Conservation (phyloP, 2,888 invertebrate genomes). For the Drymonia ruficornis region DNA sequence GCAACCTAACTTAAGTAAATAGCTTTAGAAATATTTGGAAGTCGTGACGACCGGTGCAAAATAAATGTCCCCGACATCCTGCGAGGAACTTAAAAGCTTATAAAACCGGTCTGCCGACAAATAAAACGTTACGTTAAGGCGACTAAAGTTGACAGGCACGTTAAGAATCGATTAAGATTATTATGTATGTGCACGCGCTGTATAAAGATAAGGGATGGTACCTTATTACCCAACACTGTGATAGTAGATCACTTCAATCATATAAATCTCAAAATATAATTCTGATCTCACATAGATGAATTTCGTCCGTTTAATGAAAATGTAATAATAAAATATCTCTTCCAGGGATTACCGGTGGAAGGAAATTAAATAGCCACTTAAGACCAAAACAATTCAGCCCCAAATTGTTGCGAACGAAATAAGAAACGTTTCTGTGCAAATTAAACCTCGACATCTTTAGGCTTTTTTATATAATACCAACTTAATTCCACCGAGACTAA, state of each 20-base stretch:
- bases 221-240: no score
- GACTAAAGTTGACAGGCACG: slow-evolving; percentile 10
- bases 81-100: slow-evolving; percentile 18
- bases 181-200: no score
- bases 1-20: slow-evolving; percentile 12
- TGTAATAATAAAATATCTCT: slow-evolving; percentile 2
- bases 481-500: slow-evolving; percentile 23
- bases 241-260: no score
- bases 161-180: slow-evolving; percentile 10
- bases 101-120: slow-evolving; percentile 20
- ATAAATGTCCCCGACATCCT: slow-evolving; percentile 20
- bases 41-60: slow-evolving; percentile 7
- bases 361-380: slow-evolving; percentile 18
- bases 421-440: slow-evolving; percentile 23
- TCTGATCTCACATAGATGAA: no score
- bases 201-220: no score
- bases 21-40: slow-evolving; percentile 17
- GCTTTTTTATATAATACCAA: slow-evolving; percentile 15
- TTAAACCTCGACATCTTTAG: slow-evolving; percentile 13
- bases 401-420: slow-evolving; percentile 21
- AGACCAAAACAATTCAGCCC: slow-evolving; percentile 17
- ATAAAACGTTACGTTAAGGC: slow-evolving; percentile 16
- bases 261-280: no score
- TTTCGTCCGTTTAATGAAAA: background rate
- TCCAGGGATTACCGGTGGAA: slow-evolving; percentile 4